Evolutionary conservation across 1,140 invertebrate genomes (phyloP), one percentile per base, ranked within the genome.

Genomic region (Drosophila chauvacae): DNA sequence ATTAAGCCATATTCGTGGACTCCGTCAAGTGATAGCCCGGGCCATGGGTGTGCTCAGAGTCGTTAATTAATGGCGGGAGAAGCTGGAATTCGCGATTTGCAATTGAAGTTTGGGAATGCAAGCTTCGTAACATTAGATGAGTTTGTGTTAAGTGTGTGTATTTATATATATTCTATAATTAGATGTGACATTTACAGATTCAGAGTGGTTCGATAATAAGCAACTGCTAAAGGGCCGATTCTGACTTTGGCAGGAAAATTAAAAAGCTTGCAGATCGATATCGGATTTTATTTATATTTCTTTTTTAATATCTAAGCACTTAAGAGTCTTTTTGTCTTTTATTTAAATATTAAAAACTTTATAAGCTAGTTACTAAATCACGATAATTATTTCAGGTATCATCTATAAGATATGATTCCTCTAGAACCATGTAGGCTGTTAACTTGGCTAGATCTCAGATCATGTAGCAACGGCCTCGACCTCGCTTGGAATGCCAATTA

Each of bases 1-100:
- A 35, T 78, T 59, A 35, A 71, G 59, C 50, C 28, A 44, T 51
- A 62, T 75, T 73, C 42, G 69, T 48, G 41, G n/a, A 53, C 30
- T 11, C 11, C 4, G 48, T 10, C 18, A 35, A 26, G 37, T 47
- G 56, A 47, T 55, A 48, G 68, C 39, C 48, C 48, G 26, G 35
- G 11, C 37, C 10, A 37, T 50, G 65, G 50, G 65, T 51, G 37
- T 33, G 60, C 47, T 30, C 60, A 28, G 37, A 35, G 60, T 53
- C 26, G 65, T 23, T 69, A 65, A 69, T 69, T 69, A 53, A 42
- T 48, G 65, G 60, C 39, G 47, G 39, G 26, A 37, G 60, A 50
- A 51, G 47, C 47, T 51, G 47, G 13, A 42, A 69, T 63, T 63
- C 2, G 53, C 61, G 3, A 57, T 42, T 42, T 26, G 35, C 35